phyloP scores from a whole-genome alignment of 2,113 vertebrate genomes.

The Merops nubicus region DNA sequence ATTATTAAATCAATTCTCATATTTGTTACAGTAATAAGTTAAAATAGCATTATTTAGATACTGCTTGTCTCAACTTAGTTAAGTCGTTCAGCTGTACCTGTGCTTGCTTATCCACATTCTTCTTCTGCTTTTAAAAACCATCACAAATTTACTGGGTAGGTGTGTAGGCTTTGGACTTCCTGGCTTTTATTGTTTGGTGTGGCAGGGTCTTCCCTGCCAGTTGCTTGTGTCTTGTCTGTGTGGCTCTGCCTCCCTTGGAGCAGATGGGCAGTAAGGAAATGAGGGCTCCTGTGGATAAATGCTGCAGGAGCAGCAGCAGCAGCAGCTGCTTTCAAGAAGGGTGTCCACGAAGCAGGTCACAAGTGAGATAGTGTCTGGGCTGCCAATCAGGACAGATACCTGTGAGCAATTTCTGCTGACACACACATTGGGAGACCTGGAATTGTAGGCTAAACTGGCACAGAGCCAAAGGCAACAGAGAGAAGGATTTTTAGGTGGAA shows the following conservation, averaged over 20 bases:
- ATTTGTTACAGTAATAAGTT: conserved; percentile 41
- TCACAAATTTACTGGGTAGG: neutral
- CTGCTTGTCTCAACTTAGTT: conserved; percentile 36
- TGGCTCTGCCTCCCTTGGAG: conserved; percentile 5
- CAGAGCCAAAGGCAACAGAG: conserved; percentile 1
- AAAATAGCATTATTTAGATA: conserved; percentile 46
- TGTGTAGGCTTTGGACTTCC: conserved; percentile 4
- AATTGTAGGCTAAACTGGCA: neutral
- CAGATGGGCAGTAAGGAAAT: conserved; percentile 32
- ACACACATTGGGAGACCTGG: neutral
- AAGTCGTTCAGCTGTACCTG: conserved; percentile 5
- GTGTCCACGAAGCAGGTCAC: neutral
- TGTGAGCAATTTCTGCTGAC: conserved; percentile 14
- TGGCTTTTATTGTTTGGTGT: neutral
- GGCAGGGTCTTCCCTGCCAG: neutral
- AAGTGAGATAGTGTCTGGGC: neutral
- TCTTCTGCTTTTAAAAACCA: conserved; percentile 15
- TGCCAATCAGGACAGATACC: conserved; percentile 8
- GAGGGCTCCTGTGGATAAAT: conserved; percentile 36
- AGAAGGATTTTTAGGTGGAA: conserved; percentile 11
- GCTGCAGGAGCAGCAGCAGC: neutral
- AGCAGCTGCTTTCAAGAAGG: conserved; percentile 36
- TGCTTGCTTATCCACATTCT: conserved; percentile 36
- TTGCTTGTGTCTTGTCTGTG: neutral
- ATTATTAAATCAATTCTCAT: conserved; percentile 38